Evolutionary conservation across 30 jellyfish, hydroid and myxozoan species (phyloP), one percentile per base, ranked within the genome.

Genomic region (Mastigias papua): DNA sequence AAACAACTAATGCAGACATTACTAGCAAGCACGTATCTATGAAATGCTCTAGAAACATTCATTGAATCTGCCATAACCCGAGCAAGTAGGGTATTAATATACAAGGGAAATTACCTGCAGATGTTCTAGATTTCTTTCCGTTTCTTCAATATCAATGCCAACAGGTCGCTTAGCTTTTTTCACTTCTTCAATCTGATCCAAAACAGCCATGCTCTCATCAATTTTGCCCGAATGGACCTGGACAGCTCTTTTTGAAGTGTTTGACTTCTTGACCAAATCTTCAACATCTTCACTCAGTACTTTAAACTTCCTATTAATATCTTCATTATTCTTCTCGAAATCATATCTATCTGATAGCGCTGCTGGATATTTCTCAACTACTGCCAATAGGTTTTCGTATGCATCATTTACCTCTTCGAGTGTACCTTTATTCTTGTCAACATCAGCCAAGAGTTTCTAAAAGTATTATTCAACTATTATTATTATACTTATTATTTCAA

Each of bases 141-240:
- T 90, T 68, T 73, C 92, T 15, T 89, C 97, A 13, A 25, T 88
- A 50, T 89, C 97, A 23, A 85, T 64, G 7, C 95, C 97, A 50
- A 76, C 82, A 19, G 97, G 73, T 26, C 91, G 79, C 49, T 89
- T 48, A 34, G 77, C 50, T 50, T 54, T 69, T 23, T 80, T 31
- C 20, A 95, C 90, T 25, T 87, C 88, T 51, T 88, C 93, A 32
- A 94, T 42, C 57, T 89, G 98, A 33, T 34, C 76, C 34, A 94
- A 31, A 34, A 83, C 54, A 17, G 49, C 67, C 17, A 76, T 73
- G 4, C 92, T 92, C n/a, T 77, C 73, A 51, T 76, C 64, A 84
- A 82, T 60, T 27, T 37, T 82, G 42, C 78, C 89, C 17, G 80
- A 64, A 73, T 83, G 89, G 0, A 48, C 61, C 23, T 23, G 31